Base-by-base conservation (phyloP, 2,888 invertebrate species). In the Dysmachus trigonus region DNA sequence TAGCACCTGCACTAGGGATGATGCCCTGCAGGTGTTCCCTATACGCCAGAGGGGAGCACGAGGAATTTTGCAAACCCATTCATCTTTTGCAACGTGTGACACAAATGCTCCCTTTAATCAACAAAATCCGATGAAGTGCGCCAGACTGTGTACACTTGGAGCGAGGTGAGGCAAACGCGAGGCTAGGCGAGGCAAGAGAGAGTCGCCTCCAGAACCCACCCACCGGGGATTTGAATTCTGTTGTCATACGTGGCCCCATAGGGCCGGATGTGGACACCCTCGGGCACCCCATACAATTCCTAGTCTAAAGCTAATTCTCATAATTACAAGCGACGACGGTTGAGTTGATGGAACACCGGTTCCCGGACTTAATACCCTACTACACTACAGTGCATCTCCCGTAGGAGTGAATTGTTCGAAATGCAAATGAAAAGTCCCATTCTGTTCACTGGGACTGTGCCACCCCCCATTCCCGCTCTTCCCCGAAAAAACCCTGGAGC, bases 271-370 rank as follows among this genome's bases (percentile, higher is more conserved):
- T 7, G 73, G 27, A 27, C 47, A n/a, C 31, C 47, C 79, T 13
- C 38, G n/a, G 33, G 35, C 38, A 18, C 76, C 38, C 33, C 33
- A 73, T 38, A 22, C 22, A 76, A 22, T 79, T 47, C 38, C 38
- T 35, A 79, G 41, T 79, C 51, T 31, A 15, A 71, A 82, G 82
- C 82, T 82, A 82, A 82, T 82, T 71, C 71, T 62, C 62, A 8
- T 82, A 82, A 82, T 82, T 82, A 82, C 82, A 82, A 82, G 82
- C 53, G 82, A 82, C 53, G 82, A 82, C 71, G 82, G 62, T 71
- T 62, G 82, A 82, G 82, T 82, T 82, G 35, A 22, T 27, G 62
- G 62, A 7, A 62, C 62, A 62, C 62, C 62, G 27, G 62, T 6
- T 62, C 62, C 62, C 62, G 62, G 62, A 62, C 62, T 62, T 62